These are phyloP conservation scores for Halesus radiatus DNA, from an alignment of 1,140 invertebrate species.

Conservation along the genomic window DNA sequence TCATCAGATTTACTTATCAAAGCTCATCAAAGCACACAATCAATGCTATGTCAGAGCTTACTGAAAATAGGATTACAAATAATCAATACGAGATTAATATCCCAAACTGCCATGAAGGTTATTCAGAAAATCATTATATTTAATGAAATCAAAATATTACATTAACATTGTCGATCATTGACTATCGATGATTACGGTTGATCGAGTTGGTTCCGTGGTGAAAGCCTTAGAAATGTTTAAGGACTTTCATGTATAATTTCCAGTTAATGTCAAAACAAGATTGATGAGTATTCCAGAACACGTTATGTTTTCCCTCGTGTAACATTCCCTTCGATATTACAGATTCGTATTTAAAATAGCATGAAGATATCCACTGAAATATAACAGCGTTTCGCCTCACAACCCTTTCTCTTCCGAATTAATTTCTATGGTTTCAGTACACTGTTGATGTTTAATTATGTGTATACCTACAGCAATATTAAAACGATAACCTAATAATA, in stretches of 20 bases:
- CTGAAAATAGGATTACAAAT: too few species aligned
- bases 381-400: slow-evolving; percentile 3
- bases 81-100: too few species aligned
- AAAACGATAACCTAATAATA: too few species aligned
- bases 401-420: too few species aligned
- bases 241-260: slow-evolving; percentile 42
- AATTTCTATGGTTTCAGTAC: too few species aligned
- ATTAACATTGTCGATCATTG: neutral
- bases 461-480: too few species aligned
- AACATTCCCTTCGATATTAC: slow-evolving; percentile 28
- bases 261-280: slow-evolving; percentile 53
- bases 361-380: slow-evolving; percentile 39
- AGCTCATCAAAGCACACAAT: too few species aligned
- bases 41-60: too few species aligned
- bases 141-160: neutral
- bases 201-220: neutral
- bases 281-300: slow-evolving; percentile 52
- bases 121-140: too few species aligned
- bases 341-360: slow-evolving; percentile 37
- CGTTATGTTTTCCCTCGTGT: slow-evolving; percentile 45
- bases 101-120: too few species aligned
- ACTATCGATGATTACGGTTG: neutral
- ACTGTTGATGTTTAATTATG: too few species aligned
- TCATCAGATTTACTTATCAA: too few species aligned
- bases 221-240: slow-evolving; percentile 1